phyloP scores from a whole-genome alignment of 2,797 vertebrate genomes.

The Myotis daubentonii region DNA sequence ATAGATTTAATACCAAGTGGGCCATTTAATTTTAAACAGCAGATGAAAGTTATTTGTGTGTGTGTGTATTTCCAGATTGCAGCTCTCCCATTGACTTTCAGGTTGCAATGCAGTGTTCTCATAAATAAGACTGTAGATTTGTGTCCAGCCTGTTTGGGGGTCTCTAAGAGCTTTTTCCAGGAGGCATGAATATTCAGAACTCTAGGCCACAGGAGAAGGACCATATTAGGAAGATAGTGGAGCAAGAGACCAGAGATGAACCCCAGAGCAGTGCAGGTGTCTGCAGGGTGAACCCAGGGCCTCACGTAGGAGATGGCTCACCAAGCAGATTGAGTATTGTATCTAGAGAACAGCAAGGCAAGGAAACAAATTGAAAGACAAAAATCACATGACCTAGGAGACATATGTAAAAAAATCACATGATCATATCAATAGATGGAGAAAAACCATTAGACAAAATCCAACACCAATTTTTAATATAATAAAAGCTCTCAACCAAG shows the following conservation, averaged over 20 bases:
- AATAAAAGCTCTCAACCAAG: no score
- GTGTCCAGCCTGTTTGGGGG: background rate
- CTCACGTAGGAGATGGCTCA: background rate
- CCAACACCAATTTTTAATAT: no score
- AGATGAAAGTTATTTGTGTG: background rate
- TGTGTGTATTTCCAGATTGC: conserved; percentile 1
- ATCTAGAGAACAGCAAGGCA: background rate
- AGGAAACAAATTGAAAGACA: background rate
- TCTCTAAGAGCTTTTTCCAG: background rate
- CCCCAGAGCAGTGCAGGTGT: background rate
- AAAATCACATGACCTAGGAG: no score
- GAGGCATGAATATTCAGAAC: background rate
- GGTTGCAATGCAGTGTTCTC: conserved; percentile 7
- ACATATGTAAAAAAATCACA: no score
- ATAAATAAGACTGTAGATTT: background rate
- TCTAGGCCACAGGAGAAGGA: background rate
- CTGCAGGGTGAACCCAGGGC: background rate
- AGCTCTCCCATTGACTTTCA: background rate
- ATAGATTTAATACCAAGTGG: conserved; percentile 11
- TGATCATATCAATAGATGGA: no score
- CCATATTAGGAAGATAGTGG: background rate
- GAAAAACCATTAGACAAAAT: no score
- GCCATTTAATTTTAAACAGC: conserved; percentile 41
- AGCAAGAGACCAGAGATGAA: background rate
- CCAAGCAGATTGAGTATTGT: background rate